A percentile compares a stretch with the other conserved stretches of the same genome.
Evolutionary conservation across 2,888 invertebrate species (phyloP).

Genomic region (Cloeon dipterum): DNA sequence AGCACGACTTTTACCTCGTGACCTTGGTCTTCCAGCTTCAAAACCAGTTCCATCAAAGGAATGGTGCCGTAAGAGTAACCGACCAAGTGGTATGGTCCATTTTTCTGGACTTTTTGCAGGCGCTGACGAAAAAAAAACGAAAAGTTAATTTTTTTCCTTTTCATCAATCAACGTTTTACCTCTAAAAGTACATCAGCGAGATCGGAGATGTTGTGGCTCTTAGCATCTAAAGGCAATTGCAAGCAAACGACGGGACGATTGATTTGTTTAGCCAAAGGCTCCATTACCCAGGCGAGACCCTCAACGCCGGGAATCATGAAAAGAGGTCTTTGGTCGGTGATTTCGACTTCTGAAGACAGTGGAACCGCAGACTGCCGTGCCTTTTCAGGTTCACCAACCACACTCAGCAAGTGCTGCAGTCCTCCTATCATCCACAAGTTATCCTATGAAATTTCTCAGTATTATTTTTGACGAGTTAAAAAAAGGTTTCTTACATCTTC

Average conservation of each 20-base stretch:
- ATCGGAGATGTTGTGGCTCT: slow-evolving; percentile 19
- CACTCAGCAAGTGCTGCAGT: slow-evolving; percentile 30
- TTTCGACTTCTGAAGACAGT: slow-evolving; percentile 26
- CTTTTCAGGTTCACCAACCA: slow-evolving; percentile 33
- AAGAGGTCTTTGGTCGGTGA: slow-evolving; percentile 20
- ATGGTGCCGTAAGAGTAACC: slow-evolving; percentile 79
- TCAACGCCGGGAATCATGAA: slow-evolving; percentile 44
- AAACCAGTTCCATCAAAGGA: slow-evolving; percentile 51
- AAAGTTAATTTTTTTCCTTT: too few species aligned
- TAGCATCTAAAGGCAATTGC: slow-evolving; percentile 24
- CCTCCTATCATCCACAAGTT: slow-evolving; percentile 16
- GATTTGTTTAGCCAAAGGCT: slow-evolving; percentile 25
- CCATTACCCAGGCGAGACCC: slow-evolving; percentile 27
- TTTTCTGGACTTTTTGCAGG: slow-evolving; percentile 7
- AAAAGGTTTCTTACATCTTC: too few species aligned
- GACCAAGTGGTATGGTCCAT: slow-evolving; percentile 41
- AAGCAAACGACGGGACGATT: slow-evolving; percentile 26
- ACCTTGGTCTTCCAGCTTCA: slow-evolving; percentile 42
- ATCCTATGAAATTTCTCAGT: too few species aligned
- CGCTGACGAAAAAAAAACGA: too few species aligned
- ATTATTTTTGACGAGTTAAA: too few species aligned
- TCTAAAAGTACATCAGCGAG: slow-evolving; percentile 27
- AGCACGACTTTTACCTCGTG: slow-evolving; percentile 37
- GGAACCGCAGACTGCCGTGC: slow-evolving; percentile 28
- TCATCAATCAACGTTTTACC: too few species aligned